phyloP scores from a whole-genome alignment of 2,113 vertebrate species.

The Dryoscopus gambensis region DNA sequence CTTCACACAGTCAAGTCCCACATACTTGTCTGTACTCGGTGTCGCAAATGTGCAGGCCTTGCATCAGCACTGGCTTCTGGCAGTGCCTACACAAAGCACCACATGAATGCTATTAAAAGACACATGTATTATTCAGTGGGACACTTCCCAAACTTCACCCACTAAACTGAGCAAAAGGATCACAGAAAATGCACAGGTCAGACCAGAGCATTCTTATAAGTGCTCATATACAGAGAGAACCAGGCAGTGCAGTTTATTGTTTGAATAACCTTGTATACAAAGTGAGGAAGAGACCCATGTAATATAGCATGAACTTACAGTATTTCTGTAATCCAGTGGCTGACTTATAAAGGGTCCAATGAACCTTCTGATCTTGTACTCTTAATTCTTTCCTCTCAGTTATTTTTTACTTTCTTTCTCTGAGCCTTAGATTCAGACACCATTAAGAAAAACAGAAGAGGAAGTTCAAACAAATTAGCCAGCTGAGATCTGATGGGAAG shows the following conservation, averaged over 20 bases:
- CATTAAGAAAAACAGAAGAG: background rate
- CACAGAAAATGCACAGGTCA: background rate
- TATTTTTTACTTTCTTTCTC: background rate
- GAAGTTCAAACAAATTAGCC: background rate
- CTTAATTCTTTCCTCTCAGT: background rate
- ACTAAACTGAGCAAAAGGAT: background rate
- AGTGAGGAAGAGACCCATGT: background rate
- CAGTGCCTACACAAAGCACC: background rate
- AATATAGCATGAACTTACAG: background rate
- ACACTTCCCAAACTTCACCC: background rate
- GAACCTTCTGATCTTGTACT: background rate
- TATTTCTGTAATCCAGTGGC: background rate
- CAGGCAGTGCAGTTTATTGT: background rate
- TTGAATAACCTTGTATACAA: background rate
- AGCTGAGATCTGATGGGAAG: background rate
- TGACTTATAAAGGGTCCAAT: background rate
- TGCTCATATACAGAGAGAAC: background rate
- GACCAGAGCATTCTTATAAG: background rate
- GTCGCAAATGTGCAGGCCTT: background rate
- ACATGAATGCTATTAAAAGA: constrained; percentile 20
- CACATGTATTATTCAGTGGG: constrained; percentile 22
- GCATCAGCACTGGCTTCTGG: background rate
- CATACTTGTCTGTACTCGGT: background rate
- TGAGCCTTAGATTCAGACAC: background rate
- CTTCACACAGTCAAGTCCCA: background rate